Evolutionary conservation across 2,888 invertebrate species (phyloP), one percentile per base, ranked within the genome.

Genomic region (Myopa tessellatipennis): DNA sequence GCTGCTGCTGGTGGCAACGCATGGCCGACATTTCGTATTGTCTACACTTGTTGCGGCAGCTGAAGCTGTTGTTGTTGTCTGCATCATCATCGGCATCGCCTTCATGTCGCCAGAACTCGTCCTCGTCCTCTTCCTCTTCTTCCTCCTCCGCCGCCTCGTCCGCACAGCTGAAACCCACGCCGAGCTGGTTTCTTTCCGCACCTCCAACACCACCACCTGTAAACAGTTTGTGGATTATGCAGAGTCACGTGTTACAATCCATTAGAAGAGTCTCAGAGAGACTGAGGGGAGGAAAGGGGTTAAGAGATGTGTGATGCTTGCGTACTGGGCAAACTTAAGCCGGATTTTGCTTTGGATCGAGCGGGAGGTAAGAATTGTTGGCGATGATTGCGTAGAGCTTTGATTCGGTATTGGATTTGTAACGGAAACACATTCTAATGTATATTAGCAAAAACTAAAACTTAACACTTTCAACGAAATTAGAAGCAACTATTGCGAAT

Each of bases 171-270:
- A 1, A 14, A 8, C 69, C 45, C 40, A 26, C 8, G 26, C 26
- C n/a, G 50, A 38, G 36, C 60, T 38, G 8, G 36, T 34, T 10
- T 6, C 34, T 3, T 65, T 12, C 63, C 10, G 34, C 52, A 16
- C 63, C 73, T 40, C 73, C 73, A 26, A 61, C 79, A 79, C 80
- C 82, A 77, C 86, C 87, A 88, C 87, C 88, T 87, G 87, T 85
- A 88, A 88, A 86, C 87, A 88, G 87, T 88, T 83, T 80, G 80
- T 34, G 85, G 83, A 86, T 86, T 83, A 86, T 86, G 87, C 86
- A 83, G 80, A 79, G 80, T 82, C 81, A 80, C 79, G 81, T 79
- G 77, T 82, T 82, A 82, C 80, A 80, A 78, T 81, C 82, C 82
- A 82, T 79, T 76, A 80, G 78, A 38, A 63, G 58, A 45, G 58